Evolutionary conservation across 1,140 invertebrate genomes (phyloP).

Genomic region (Aphis craccivora): DNA sequence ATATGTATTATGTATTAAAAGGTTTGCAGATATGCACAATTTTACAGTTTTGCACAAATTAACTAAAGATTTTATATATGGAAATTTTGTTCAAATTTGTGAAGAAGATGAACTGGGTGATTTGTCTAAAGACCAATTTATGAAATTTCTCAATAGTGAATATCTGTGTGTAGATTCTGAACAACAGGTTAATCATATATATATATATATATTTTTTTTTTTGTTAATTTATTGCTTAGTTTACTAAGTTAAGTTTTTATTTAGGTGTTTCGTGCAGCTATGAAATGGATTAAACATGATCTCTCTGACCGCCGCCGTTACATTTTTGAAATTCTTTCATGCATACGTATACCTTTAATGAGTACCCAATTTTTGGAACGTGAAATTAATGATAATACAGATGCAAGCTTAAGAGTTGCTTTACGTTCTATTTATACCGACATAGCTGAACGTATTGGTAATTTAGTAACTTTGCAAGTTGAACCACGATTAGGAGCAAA

Average conservation of each 20-base stretch:
- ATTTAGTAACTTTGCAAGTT: conserved; percentile 77
- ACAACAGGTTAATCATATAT: conserved; percentile 75
- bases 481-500: conserved; percentile 83
- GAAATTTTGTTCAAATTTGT: conserved; percentile 84
- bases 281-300: conserved; percentile 90
- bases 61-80: conserved; percentile 84
- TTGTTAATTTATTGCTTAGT: background rate
- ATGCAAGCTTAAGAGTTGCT: conserved; percentile 82
- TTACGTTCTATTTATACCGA: conserved; percentile 83
- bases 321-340: conserved; percentile 85
- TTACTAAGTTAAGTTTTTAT: conserved; percentile 40
- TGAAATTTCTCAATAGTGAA: conserved; percentile 85
- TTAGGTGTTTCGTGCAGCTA: conserved; percentile 86
- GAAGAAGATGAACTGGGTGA: conserved; percentile 91
- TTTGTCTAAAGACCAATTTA: conserved; percentile 80
- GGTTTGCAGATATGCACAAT: conserved; percentile 92
- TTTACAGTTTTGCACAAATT: conserved; percentile 80
- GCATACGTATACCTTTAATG: conserved; percentile 85
- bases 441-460: conserved; percentile 78
- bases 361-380: conserved; percentile 82
- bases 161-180: conserved; percentile 89
- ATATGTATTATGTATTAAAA: conserved; percentile 62
- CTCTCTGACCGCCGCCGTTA: conserved; percentile 79
- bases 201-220: background rate
- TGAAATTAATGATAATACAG: conserved; percentile 80